Base-by-base conservation (phyloP, 1,140 invertebrate genomes). In the Batillaria attramentaria region DNA sequence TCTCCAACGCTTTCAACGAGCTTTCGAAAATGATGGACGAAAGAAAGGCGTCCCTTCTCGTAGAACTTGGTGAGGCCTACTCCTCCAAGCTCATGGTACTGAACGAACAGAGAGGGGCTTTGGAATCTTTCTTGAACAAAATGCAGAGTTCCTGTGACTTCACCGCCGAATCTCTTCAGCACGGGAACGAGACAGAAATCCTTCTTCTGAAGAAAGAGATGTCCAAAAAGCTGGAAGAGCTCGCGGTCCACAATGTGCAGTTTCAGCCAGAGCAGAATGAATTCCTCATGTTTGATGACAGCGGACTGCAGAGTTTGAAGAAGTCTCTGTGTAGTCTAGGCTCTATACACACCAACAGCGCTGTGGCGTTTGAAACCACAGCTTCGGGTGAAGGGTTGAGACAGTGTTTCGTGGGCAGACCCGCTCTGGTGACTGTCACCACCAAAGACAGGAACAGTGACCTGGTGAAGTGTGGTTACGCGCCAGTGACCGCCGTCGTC, bases 201-300 rank as follows among this genome's bases (percentile, higher is more conserved):
- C 87, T 93, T 39, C 86, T 93, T 69, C 90, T 93, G 18, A 93
- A 92, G 83, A 93, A 93, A 76, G 92, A 93, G 87, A 91, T 93
- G 86, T 89, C 90, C 20, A 92, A 92, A 73, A 90, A 92, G 70
- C 72, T 81, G 50, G 87, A 91, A 72, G 92, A 93, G 57, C 89
- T 92, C 46, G 89, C 88, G 16, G 84, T 89, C 65, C 86, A 90
- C 84, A 84, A 88, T 37, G 81, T 92, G 2, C 89, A 89, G 70
- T 88, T 88, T 72, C 88, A 89, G 74, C 91, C 92, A 1, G 91
- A 92, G 72, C 92, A 92, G 82, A 93, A 92, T 84, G 86, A 89
- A 31, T 90, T 90, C 80, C 72, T 92, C 16, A 81, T 87, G 20
- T 92, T 90, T 82, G 87, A 90, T 79, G 81, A 88, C 35, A 82